These are phyloP conservation scores for Andrena praecox DNA, from an alignment of 2,888 invertebrate genomes.

Conservation along the genomic window DNA sequence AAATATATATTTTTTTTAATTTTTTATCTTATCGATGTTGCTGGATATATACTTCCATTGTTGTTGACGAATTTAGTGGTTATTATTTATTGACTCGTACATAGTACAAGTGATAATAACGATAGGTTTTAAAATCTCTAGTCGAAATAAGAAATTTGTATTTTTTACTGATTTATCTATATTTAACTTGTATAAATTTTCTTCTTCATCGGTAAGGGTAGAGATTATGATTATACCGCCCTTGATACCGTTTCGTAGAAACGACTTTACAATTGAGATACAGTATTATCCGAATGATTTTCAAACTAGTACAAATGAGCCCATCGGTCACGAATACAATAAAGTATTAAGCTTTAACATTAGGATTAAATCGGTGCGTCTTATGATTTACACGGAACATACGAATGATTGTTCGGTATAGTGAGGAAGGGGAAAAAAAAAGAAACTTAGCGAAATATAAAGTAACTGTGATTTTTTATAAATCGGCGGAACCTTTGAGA, in stretches of 20 bases:
- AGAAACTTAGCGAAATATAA: slow-evolving; percentile 13
- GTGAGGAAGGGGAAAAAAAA: not conserved
- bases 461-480: slow-evolving; percentile 56
- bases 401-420: slow-evolving; percentile 4
- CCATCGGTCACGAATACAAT: slow-evolving; percentile 43
- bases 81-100: slow-evolving; percentile 54
- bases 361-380: slow-evolving; percentile 21
- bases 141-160: slow-evolving; percentile 58
- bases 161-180: slow-evolving; percentile 60
- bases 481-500: slow-evolving; percentile 39
- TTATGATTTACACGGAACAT: slow-evolving; percentile 20
- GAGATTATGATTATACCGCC: slow-evolving; percentile 33
- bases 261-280: slow-evolving; percentile 26
- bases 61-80: slow-evolving; percentile 64
- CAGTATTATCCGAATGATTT: slow-evolving; percentile 45
- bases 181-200: slow-evolving; percentile 50
- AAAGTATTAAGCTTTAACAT: slow-evolving; percentile 34
- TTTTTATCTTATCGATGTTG: slow-evolving; percentile 58
- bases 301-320: slow-evolving; percentile 22
- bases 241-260: slow-evolving; percentile 45
- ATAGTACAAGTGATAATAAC: slow-evolving; percentile 61
- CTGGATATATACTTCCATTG: slow-evolving; percentile 57
- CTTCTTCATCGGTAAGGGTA: slow-evolving; percentile 32
- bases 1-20: slow-evolving; percentile 59
- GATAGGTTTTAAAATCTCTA: slow-evolving; percentile 68